Evolutionary conservation across 1,140 invertebrate genomes (phyloP), one percentile per base, ranked within the genome.

Genomic region (Drosophila repleta): DNA sequence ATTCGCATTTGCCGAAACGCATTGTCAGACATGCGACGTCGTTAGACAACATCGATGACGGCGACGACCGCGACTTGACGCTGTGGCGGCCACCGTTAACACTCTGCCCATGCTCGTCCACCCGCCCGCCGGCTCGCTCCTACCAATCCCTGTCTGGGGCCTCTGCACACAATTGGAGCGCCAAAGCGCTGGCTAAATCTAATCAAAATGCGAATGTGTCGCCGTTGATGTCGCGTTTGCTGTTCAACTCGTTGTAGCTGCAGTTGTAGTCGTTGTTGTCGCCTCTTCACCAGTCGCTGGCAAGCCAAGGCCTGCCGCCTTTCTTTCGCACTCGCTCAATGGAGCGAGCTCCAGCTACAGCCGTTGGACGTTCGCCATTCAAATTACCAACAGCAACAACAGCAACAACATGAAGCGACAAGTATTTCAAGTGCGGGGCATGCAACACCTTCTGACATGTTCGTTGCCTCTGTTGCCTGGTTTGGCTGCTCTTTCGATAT

Each of bases 371-470:
- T 43, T 72, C 76, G 72, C 79, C 60, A 83, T 85, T 81, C 82
- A 85, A 85, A 85, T 85, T 81, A 78, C 74, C 60, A 82, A 18
- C 74, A 71, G 43, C 43, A 37, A 49, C 78, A 60, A 29, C 66
- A 29, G 37, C 77, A 51, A 48, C 64, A 64, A 32, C 64, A 60
- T 32, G 55, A 39, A 32, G 52, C 57, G 52, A 87, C 82, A 75
- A 74, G 82, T 85, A 87, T 85, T 85, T 87, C 82, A 85, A 87
- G 78, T 85, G 82, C 78, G 80, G 61, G 32, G 78, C 74, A 75
- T 79, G 75, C 81, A 82, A 85, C 82, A 87, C 82, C 82, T 85
- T 82, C 82, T 87, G 82, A 87, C 78, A 87, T 69, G 78, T 67
- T 78, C 57, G 66, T 65, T 62, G 32, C 17, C 21, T 26, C 39